These are phyloP conservation scores for Spermophilus dauricus DNA, from an alignment of 2,113 vertebrate genomes.

Conservation along the genomic window DNA sequence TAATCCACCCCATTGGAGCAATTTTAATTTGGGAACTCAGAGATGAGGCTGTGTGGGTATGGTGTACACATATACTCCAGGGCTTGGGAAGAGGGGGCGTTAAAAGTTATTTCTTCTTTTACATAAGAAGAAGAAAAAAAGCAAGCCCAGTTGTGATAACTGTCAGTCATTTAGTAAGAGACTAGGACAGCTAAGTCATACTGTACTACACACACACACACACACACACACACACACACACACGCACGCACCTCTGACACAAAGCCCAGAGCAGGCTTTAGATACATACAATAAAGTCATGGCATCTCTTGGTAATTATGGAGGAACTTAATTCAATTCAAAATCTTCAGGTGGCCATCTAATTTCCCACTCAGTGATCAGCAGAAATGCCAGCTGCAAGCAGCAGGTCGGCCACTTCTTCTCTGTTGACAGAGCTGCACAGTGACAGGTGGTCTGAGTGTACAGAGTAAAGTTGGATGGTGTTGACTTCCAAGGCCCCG, in stretches of 20 bases:
- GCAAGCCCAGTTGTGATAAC: neutral
- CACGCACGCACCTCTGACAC: neutral
- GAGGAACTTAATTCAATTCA: conserved; percentile 41
- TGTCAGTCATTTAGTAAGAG: neutral
- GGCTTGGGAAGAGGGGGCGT: neutral
- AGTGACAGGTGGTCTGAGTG: neutral
- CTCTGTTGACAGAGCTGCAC: neutral
- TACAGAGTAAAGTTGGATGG: neutral
- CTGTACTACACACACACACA: neutral
- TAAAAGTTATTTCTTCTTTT: neutral
- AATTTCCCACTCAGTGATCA: neutral
- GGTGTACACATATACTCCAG: neutral
- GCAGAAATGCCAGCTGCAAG: neutral
- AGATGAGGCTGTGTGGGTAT: neutral
- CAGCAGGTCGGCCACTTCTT: neutral
- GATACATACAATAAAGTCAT: neutral
- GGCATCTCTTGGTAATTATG: neutral
- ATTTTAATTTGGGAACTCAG: neutral
- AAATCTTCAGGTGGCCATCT: neutral
- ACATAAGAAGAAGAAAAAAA: neutral
- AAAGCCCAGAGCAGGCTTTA: neutral
- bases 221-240: neutral
- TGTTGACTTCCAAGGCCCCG: neutral
- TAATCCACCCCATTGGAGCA: neutral
- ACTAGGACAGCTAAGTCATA: neutral